Evolutionary conservation across 2,797 vertebrate genomes (phyloP).

Genomic region (Coluber constrictor): DNA sequence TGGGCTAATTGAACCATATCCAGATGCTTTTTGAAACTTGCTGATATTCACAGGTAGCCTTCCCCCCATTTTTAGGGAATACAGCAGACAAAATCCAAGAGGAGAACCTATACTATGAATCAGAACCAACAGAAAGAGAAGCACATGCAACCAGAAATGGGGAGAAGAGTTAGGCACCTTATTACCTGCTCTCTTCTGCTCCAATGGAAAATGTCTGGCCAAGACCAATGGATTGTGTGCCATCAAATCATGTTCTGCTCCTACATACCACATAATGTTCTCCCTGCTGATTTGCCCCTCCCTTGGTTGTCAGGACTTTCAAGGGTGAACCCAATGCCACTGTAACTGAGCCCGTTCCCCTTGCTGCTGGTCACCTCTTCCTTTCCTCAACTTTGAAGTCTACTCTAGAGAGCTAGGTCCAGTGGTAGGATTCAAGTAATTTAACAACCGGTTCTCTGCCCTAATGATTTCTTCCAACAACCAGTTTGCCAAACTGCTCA

Average conservation of each 20-base stretch:
- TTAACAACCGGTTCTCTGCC: too few relatives aligned
- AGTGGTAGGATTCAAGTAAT: too few relatives aligned
- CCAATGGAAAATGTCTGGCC: neutral
- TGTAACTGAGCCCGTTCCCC: neutral
- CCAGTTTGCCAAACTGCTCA: too few relatives aligned
- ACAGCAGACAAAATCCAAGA: neutral
- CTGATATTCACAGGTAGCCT: neutral
- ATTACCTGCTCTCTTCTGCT: neutral
- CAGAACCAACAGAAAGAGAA: neutral
- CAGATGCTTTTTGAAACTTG: neutral
- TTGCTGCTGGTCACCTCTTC: neutral
- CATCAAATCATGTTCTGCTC: neutral
- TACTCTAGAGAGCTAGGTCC: neutral
- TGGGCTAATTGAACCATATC: neutral
- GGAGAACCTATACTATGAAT: neutral
- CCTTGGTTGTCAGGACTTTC: neutral
- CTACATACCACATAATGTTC: neutral
- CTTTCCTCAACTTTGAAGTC: neutral
- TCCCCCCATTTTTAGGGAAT: neutral
- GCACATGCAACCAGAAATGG: neutral
- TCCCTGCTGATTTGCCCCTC: neutral
- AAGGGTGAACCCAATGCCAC: neutral
- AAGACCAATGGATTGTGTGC: neutral
- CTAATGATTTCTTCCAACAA: too few relatives aligned
- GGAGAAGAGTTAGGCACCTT: neutral